Evolutionary conservation across 2,113 vertebrate species (phyloP), one percentile per base, ranked within the genome.

Genomic region (Callipepla californica): DNA sequence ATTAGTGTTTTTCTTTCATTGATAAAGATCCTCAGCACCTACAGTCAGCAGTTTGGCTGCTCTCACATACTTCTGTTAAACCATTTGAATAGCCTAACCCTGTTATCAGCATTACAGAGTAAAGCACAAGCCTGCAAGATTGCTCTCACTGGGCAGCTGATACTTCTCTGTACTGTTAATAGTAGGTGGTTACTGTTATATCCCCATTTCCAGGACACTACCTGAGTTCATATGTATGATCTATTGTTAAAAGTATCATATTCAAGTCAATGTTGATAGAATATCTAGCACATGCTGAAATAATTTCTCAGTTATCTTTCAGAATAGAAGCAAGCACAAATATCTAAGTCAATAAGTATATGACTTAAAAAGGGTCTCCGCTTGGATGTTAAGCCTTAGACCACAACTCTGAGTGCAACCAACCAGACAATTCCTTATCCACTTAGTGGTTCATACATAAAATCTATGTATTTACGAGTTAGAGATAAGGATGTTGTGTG

Each of bases 61-160:
- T 80, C 32, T 47, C 26, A 42, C 6, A 25, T n/a, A 8, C 7
- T 38, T 80, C 34, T 87, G 20, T 48, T 73, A 89, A 73, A 84
- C 23, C 12, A 65, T 48, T 25, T 13, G 19, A 45, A 6, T 28
- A 47, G 7, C 28, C 18, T 78, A 67, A 62, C 1, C 1, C 6
- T 7, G 5, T 13, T 14, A 12, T 13, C 32, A 75, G 23, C 18
- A 20, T 4, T 0, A 1, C 7, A 61, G 13, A n/a, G 42, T 20
- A 74, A 34, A 50, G 9, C 34, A 62, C 3, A 7, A 48, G 30
- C 10, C 4, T 55, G 14, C 5, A 20, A 0, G 0, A 42, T 11
- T 2, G 4, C 22, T 89, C 38, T 30, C 9, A 2, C 23, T 67
- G 58, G n/a, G 30, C 62, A 66, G 26, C 23, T 0, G 2, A n/a